Base-by-base conservation (phyloP, 2,797 vertebrate genomes). In the Tragopan temminckii region DNA sequence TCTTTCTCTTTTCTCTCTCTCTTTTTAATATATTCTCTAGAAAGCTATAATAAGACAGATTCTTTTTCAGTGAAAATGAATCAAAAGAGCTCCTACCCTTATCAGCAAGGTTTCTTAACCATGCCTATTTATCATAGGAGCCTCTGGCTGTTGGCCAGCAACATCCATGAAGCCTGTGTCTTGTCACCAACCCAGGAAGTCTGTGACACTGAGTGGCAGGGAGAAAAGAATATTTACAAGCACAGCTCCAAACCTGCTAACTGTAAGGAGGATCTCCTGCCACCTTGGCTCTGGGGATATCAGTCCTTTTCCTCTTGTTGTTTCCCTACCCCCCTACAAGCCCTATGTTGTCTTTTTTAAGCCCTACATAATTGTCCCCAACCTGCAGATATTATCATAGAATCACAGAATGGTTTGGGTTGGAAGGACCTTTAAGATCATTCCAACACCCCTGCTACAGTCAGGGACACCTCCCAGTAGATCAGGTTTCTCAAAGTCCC, bases 131-230 rank as follows among this genome's bases (percentile, higher is more conserved):
- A 90, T 85, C 81, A 83, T 8, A 31, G 79, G 46, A 88, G 66
- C 33, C 76, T 95, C 79, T 5, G 10, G 92, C 93, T 88, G 92
- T 24, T 1, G 0, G 64, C 80, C 90, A 75, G 81, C 86, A 70
- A 82, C 63, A 91, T 95, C 91, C 57, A 31, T 0, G 0, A 62
- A 55, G 81, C 50, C 94, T 93, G 79, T 2, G 31, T 91, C 80
- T 76, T 0, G 1, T 95, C 94, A 95, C 46, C 6, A 0, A 62
- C 69, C 81, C 89, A 67, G 94, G 89, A 94, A 89, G 43, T 48
- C 43, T 80, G 86, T 93, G 89, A 90, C 89, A 79, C 81, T 48
- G 81, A 69, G 79, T 55, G 80, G 48, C 62, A 90, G 48, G 76
- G 55, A 76, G 90, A 80, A 38, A 21, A 25, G 90, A 94, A 89